Conservation (phyloP, 1,140 invertebrate species). For the Polyergus mexicanus region DNA sequence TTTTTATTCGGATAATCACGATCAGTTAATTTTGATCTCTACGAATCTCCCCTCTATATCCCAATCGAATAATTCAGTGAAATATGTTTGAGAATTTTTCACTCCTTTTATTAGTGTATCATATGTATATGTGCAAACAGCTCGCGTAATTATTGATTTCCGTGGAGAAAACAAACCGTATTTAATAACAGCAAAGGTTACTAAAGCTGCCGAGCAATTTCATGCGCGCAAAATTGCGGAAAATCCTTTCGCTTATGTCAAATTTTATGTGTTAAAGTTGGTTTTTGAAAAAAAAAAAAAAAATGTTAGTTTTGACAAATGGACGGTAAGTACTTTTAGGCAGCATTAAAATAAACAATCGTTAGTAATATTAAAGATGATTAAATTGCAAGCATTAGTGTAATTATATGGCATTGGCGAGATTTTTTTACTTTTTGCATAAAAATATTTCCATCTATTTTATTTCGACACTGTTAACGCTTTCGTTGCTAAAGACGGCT, state of each 20-base stretch:
- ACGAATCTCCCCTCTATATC: neutral
- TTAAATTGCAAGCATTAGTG: conserved; percentile 10
- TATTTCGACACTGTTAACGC: neutral
- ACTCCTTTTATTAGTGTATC: neutral
- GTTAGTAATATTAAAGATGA: conserved; percentile 22
- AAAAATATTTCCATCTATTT: neutral
- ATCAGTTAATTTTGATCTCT: neutral
- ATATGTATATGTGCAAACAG: neutral
- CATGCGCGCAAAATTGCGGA: conserved; percentile 15
- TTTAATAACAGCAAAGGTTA: conserved; percentile 26
- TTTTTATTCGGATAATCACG: neutral
- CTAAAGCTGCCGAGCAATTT: neutral
- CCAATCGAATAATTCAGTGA: neutral
- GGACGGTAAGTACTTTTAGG: neutral
- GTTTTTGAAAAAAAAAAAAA: conserved; percentile 1
- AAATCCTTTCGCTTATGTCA: neutral
- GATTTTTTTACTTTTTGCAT: neutral
- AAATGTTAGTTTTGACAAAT: conserved; percentile 21
- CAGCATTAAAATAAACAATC: conserved; percentile 11
- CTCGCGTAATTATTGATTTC: conserved; percentile 26
- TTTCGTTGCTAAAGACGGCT: conserved; percentile 23
- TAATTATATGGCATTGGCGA: neutral
- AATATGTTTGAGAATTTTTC: neutral
- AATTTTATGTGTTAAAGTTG: neutral
- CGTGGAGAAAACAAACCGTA: neutral